A percentile compares a stretch with the other conserved stretches of the same genome.
These are phyloP conservation scores for Drosophila pachea DNA, from an alignment of 1,140 invertebrate genomes.

Conservation along the genomic window DNA sequence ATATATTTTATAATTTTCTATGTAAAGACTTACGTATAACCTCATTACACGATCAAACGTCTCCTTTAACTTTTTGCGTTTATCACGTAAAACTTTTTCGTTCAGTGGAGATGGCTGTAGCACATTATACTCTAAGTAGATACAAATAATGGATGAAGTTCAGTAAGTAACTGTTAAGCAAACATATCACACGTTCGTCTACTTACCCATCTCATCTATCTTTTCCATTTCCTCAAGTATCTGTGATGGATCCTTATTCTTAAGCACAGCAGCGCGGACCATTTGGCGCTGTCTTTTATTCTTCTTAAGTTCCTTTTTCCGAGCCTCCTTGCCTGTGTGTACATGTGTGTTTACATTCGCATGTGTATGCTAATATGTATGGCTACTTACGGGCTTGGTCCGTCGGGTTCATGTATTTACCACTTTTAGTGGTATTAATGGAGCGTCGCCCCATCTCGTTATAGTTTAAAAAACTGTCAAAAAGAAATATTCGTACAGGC, in stretches of 20 bases:
- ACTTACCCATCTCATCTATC: constrained; percentile 97
- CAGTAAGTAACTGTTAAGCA: neutral
- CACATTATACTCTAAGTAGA: constrained; percentile 92
- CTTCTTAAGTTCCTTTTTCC: constrained; percentile 98
- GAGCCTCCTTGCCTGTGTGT: constrained; percentile 93
- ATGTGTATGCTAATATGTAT: neutral
- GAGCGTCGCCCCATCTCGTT: constrained; percentile 93
- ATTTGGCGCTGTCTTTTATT: constrained; percentile 98
- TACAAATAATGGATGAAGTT: constrained; percentile 1
- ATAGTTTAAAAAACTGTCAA: constrained; percentile 1
- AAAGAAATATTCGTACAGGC: neutral
- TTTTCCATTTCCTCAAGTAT: constrained; percentile 97
- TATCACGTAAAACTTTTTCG: constrained; percentile 98
- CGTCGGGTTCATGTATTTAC: constrained; percentile 99
- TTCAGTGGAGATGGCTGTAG: constrained; percentile 94
- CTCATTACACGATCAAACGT: constrained; percentile 95
- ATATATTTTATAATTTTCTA: neutral
- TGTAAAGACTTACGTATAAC: constrained; percentile 92
- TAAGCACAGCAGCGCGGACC: constrained; percentile 96
- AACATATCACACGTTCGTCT: constrained; percentile 7
- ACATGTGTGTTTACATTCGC: constrained; percentile 8
- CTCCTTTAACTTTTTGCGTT: constrained; percentile 96
- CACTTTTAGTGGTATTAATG: constrained; percentile 99
- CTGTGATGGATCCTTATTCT: constrained; percentile 97
- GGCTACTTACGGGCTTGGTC: constrained; percentile 96